These are phyloP conservation scores for Priocnemis perturbator DNA, from an alignment of 2,888 invertebrate genomes.

Conservation along the genomic window DNA sequence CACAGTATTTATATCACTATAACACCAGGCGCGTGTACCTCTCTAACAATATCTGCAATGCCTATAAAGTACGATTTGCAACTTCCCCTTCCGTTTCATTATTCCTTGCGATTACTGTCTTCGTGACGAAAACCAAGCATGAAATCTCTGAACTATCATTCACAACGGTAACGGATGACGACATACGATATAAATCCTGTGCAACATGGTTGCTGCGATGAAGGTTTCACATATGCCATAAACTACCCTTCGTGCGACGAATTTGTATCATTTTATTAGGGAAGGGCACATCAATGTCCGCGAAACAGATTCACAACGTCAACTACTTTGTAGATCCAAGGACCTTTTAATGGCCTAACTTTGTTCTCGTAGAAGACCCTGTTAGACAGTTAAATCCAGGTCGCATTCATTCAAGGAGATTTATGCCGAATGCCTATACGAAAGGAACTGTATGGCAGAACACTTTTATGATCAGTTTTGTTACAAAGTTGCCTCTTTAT, in stretches of 20 bases:
- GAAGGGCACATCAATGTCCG: conserved; percentile 54
- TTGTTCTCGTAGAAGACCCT: conserved; percentile 62
- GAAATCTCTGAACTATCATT: background rate
- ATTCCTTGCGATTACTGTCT: background rate
- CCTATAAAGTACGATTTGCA: conserved; percentile 34
- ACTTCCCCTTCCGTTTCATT: conserved; percentile 38
- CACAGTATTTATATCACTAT: conserved; percentile 34
- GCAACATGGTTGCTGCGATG: conserved; percentile 47
- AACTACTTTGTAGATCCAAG: conserved; percentile 45
- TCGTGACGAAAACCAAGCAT: background rate
- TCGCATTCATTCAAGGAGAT: conserved; percentile 68
- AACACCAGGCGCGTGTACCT: conserved; percentile 13
- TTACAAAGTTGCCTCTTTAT: conserved; percentile 69
- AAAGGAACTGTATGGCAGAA: conserved; percentile 40
- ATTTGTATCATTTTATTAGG: conserved; percentile 74
- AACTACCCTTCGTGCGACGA: conserved; percentile 69
- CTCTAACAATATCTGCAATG: conserved; percentile 9
- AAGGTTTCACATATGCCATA: conserved; percentile 64
- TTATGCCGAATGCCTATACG: conserved; percentile 61
- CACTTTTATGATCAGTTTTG: conserved; percentile 71
- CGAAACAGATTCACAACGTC: conserved; percentile 14
- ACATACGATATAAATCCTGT: background rate
- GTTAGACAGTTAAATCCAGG: conserved; percentile 59
- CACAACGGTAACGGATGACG: background rate
- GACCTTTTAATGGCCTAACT: conserved; percentile 65